Evolutionary conservation across 92 coral and sea anemone genomes (phyloP).

Genomic region (Galaxea fascicularis): DNA sequence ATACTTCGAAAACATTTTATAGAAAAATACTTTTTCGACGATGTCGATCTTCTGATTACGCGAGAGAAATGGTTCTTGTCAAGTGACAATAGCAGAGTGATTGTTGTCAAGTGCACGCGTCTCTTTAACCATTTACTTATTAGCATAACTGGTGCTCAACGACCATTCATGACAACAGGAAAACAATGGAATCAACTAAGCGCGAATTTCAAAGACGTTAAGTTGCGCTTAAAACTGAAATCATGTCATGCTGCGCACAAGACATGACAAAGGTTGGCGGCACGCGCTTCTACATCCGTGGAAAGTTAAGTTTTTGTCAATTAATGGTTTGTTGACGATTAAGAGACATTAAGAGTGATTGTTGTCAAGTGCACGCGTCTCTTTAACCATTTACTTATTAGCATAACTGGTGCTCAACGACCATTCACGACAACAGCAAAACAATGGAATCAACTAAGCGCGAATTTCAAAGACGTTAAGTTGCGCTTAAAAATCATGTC

Average conservation of each 20-base stretch:
- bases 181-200: conserved; percentile 25
- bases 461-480: too few relatives aligned
- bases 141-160: conserved; percentile 14
- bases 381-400: too few relatives aligned
- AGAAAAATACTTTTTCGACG: conserved; percentile 17
- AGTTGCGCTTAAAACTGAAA: too few relatives aligned
- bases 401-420: too few relatives aligned
- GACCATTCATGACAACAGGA: conserved; percentile 31
- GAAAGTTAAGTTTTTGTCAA: too few relatives aligned
- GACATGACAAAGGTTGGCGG: too few relatives aligned
- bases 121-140: conserved; percentile 10
- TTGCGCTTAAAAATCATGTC: too few relatives aligned
- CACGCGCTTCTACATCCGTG: conserved; percentile 30
- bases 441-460: conserved; percentile 10
- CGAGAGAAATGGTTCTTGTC: conserved; percentile 26
- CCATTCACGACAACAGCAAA: too few relatives aligned
- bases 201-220: too few relatives aligned
- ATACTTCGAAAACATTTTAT: conserved; percentile 22
- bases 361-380: too few relatives aligned
- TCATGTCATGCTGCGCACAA: too few relatives aligned
- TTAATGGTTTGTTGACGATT: conserved; percentile 16
- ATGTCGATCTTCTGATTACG: conserved; percentile 3
- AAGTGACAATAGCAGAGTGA: conserved; percentile 31
- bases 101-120: conserved; percentile 29
- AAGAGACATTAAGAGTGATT: conserved; percentile 8